A percentile compares a stretch with the other conserved stretches of the same genome.
phyloP scores from a whole-genome alignment of 2,113 vertebrate genomes.

The Phyllostomus discolor region DNA sequence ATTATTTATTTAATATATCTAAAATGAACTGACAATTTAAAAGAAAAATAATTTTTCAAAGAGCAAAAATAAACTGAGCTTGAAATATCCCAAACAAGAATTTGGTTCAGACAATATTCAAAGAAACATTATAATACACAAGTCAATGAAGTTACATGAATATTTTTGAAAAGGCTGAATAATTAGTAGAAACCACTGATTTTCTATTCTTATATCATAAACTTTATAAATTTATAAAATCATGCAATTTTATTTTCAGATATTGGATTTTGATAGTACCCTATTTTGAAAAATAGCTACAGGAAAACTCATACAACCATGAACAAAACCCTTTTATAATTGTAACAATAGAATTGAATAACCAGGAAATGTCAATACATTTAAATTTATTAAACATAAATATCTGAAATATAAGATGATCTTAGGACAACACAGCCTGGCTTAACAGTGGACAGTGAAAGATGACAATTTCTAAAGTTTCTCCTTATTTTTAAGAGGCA shows the following conservation, averaged over 20 bases:
- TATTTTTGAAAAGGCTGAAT: not conserved
- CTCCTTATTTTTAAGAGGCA: not conserved
- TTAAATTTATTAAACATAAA: not conserved
- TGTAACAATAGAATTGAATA: not conserved
- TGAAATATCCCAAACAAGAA: not conserved
- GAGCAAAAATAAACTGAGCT: not conserved
- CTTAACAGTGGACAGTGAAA: not conserved
- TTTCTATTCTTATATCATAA: not conserved
- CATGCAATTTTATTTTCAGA: slow-evolving; percentile 1
- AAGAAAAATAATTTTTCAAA: not conserved
- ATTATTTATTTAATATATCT: not conserved
- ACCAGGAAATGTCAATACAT: not conserved
- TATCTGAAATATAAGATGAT: not conserved
- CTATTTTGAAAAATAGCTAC: not conserved
- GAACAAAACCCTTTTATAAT: not conserved
- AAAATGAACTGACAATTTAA: not conserved
- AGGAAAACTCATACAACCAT: not conserved
- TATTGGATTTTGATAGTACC: not conserved
- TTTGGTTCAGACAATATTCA: not conserved
- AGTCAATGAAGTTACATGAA: not conserved
- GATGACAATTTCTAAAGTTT: not conserved
- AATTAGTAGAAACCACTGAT: not conserved
- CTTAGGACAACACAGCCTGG: not conserved
- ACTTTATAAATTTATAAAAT: not conserved
- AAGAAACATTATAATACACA: not conserved